Percentiles rank a stretch among this genome's conserved stretches.
Conservation (phyloP, 2,113 vertebrate species). For the Macroglossus sobrinus region DNA sequence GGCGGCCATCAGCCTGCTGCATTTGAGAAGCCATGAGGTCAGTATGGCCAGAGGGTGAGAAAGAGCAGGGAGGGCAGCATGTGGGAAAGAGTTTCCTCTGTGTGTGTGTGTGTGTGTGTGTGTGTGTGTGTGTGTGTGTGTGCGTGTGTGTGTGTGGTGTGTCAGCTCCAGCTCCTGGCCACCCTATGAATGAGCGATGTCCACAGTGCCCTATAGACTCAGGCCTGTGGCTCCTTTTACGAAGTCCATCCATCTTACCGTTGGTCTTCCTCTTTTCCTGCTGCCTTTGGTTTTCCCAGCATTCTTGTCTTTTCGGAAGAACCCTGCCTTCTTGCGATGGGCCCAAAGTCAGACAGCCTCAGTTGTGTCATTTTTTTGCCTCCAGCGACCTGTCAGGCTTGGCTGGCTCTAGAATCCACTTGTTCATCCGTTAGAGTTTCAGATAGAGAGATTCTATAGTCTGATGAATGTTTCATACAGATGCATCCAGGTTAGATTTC, state of each 20-base stretch:
- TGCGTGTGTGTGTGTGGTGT: not conserved
- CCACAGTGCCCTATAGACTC: not conserved
- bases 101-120: too few species aligned
- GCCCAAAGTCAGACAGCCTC: not conserved
- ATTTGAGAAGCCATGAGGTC: not conserved
- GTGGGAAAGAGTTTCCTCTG: not conserved
- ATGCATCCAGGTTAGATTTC: not conserved
- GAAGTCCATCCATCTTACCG: not conserved
- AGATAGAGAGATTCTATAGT: not conserved
- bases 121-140: not conserved
- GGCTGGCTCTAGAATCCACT: not conserved
- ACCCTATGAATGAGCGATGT: not conserved
- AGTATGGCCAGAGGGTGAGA: too few species aligned
- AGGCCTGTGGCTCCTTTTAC: not conserved
- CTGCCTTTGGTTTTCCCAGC: not conserved
- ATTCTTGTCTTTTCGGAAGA: not conserved
- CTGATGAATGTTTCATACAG: not conserved
- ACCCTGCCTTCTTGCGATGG: not conserved
- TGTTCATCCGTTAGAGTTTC: not conserved
- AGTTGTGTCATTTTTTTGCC: not conserved
- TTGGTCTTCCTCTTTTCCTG: not conserved
- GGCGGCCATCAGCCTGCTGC: not conserved
- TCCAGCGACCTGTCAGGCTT: not conserved
- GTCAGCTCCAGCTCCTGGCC: not conserved
- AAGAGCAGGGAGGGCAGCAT: fast-evolving